A percentile compares a stretch with the other conserved stretches of the same genome.
Conservation (phyloP, 2,113 vertebrate species). For the Verasper variegatus region DNA sequence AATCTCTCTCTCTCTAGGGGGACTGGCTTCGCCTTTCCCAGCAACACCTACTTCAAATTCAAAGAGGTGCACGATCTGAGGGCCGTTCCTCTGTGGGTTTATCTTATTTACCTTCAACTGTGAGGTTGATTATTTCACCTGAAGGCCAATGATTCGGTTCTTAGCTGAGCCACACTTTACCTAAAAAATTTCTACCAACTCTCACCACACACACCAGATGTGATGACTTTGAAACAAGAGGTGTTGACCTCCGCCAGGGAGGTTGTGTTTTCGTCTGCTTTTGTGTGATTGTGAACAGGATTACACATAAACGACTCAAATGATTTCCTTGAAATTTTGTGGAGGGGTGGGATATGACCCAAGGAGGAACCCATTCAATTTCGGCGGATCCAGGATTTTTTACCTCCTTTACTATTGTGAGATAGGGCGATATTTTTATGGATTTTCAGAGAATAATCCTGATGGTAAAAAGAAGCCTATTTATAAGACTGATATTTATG, state of each 20-base stretch:
- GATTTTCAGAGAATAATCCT: too few relatives aligned
- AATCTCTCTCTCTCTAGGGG: not conserved
- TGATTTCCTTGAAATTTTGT: not conserved
- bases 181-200: too few relatives aligned
- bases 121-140: slow-evolving; percentile 31
- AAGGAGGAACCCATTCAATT: not conserved
- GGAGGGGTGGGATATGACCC: not conserved
- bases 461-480: too few relatives aligned
- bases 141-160: slow-evolving; percentile 2
- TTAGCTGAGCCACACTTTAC: not conserved
- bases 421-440: too few relatives aligned
- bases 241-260: not conserved
- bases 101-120: slow-evolving; percentile 19
- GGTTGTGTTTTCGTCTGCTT: not conserved
- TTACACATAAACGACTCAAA: not conserved
- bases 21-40: not conserved
- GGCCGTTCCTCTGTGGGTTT: slow-evolving; percentile 20
- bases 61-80: slow-evolving; percentile 10
- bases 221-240: not conserved
- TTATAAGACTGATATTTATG: too few relatives aligned
- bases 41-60: slow-evolving; percentile 13
- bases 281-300: not conserved
- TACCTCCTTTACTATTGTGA: too few relatives aligned
- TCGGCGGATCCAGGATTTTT: too few relatives aligned
- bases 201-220: not conserved